A percentile compares a stretch with the other conserved stretches of the same genome.
Evolutionary conservation across 2,888 invertebrate genomes (phyloP).

Genomic region (Drosophila prostipennis): DNA sequence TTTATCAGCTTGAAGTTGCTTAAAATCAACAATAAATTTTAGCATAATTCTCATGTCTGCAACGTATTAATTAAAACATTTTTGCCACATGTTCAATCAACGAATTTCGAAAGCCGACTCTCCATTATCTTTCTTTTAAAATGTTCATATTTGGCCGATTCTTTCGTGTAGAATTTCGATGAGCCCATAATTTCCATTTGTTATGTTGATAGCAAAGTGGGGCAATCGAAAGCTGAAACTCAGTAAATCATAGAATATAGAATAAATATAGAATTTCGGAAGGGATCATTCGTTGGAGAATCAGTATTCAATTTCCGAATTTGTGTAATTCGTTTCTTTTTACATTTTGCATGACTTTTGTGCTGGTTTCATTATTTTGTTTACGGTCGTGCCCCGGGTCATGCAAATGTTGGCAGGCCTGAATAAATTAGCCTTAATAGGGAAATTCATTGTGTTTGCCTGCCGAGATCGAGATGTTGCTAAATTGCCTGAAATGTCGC

Average conservation of each 20-base stretch:
- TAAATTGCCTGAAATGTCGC: conserved; percentile 62
- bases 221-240: conserved; percentile 5
- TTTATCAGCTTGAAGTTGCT: not conserved
- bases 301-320: conserved; percentile 74
- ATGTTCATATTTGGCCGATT: not conserved
- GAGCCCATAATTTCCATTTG: conserved; percentile 31
- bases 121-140: conserved; percentile 24
- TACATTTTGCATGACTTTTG: conserved; percentile 1
- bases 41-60: conserved; percentile 6
- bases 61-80: conserved; percentile 10
- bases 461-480: conserved; percentile 21
- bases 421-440: conserved; percentile 73
- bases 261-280: not conserved
- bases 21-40: not conserved
- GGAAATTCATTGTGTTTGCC: conserved; percentile 59
- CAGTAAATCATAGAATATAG: conserved; percentile 4
- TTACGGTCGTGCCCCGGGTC: conserved; percentile 40
- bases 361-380: conserved; percentile 35
- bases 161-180: conserved; percentile 6
- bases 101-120: conserved; percentile 17
- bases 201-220: conserved; percentile 23
- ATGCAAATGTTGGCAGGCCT: conserved; percentile 37
- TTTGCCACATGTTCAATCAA: conserved; percentile 35
- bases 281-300: conserved; percentile 22
- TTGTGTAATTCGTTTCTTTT: conserved; percentile 5